Evolutionary conservation across 2,888 invertebrate genomes (phyloP), one percentile per base, ranked within the genome.

Genomic region (Trichogramma evanescens): DNA sequence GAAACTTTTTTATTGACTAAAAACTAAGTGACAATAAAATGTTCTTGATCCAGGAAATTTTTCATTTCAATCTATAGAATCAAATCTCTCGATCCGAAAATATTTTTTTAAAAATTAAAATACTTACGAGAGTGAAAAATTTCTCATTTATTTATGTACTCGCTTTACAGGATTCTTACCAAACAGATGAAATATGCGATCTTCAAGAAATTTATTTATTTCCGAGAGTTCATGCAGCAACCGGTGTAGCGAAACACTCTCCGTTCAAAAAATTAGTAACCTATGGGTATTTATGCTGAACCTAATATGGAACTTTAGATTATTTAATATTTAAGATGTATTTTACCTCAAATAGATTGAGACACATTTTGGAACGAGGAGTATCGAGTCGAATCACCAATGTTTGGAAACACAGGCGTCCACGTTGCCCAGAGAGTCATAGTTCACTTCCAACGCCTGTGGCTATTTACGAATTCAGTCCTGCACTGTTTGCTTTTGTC

Each of bases 181-280:
- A 78, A 0, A 86, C 87, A 69, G 79, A 82, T 52, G 83, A 86
- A 72, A 83, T 88, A 57, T 89, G 89, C 66, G 88, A 88, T 64
- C 77, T 86, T 1, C 82, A 83, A 2, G 86, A 88, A 73, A 66
- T 74, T 56, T 54, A 63, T 50, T 53, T 74, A 9, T 54, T 71
- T 49, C 65, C 67, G 4, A 62, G 68, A 5, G 64, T 66, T 40
- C 66, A 69, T 9, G 64, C 69, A 1, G 65, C 69, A 3, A 69
- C 67, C 6, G 67, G 62, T 2, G 68, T 70, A n/a, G 66, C 67
- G 6, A 72, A 69, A 59, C 61, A 65, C 58, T 73, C 73, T 39
- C 73, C 74, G 1, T 73, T 74, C 55, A 72, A 70, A 60, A 73
- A 73, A 67, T 71, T 73, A 71, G 63, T 73, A n/a, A 71, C 68